phyloP scores from a whole-genome alignment of 2,888 invertebrate species.

The Netelia fuscicornis region DNA sequence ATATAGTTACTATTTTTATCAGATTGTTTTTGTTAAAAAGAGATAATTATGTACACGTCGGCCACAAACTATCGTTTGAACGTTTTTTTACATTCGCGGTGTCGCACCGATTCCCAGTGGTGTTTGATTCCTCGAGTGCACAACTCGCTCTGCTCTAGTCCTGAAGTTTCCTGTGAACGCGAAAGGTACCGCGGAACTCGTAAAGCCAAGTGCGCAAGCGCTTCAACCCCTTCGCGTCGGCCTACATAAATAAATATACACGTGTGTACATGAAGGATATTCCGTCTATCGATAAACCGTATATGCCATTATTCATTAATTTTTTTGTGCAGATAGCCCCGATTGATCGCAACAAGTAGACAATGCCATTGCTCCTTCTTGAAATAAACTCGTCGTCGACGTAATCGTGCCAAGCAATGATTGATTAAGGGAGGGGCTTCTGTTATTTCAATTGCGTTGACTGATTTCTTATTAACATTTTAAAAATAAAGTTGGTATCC shows the following conservation, averaged over 20 bases:
- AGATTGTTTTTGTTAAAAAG: neutral
- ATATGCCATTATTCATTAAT: conserved; percentile 51
- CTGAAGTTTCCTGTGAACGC: conserved; percentile 35
- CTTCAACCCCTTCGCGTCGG: conserved; percentile 48
- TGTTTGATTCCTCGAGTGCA: conserved; percentile 29
- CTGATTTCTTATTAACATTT: no score
- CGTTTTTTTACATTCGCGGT: conserved; percentile 30
- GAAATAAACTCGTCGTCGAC: neutral
- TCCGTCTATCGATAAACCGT: conserved; percentile 30
- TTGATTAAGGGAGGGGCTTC: neutral
- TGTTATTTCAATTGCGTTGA: neutral
- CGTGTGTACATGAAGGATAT: conserved; percentile 16
- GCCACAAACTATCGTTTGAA: conserved; percentile 16
- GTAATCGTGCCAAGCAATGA: neutral
- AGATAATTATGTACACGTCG: conserved; percentile 54
- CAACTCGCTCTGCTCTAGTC: conserved; percentile 40
- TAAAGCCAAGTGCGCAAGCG: conserved; percentile 58
- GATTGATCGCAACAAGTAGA: conserved; percentile 47
- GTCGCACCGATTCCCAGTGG: conserved; percentile 59
- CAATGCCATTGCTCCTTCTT: neutral
- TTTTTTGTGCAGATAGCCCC: conserved; percentile 9
- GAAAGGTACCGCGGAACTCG: conserved; percentile 21
- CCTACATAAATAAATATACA: conserved; percentile 43
- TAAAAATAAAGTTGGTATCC: no score
- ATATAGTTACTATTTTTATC: neutral